Conservation (phyloP, 92 coral and sea anemone species). For the Porites lobata region DNA sequence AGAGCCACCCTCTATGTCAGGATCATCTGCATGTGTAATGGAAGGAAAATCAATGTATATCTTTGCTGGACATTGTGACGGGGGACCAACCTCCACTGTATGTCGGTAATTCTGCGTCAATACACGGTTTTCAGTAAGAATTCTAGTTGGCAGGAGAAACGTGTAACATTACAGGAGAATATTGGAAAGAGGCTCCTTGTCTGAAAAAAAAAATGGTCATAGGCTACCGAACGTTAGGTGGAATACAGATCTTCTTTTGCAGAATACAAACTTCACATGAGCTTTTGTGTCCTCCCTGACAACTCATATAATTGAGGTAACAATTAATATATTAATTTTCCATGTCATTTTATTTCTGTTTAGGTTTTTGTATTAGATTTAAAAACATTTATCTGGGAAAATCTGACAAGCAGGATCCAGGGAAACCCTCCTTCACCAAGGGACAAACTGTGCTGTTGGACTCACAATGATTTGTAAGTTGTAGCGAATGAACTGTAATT, state of each 20-base stretch:
- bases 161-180: no score
- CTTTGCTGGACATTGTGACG: slow-evolving; percentile 83
- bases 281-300: no score
- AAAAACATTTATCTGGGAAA: slow-evolving; percentile 73
- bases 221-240: no score
- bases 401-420: slow-evolving; percentile 60
- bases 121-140: neutral
- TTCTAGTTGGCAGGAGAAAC: no score
- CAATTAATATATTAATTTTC: no score
- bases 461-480: slow-evolving; percentile 80
- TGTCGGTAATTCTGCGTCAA: neutral
- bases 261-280: no score
- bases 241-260: no score
- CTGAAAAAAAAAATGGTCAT: no score
- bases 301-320: no score
- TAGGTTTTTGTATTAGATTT: slow-evolving; percentile 77
- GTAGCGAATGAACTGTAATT: no score
- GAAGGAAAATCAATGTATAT: slow-evolving; percentile 71
- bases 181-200: no score
- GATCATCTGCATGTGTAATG: slow-evolving; percentile 84
- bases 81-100: slow-evolving; percentile 51
- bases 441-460: slow-evolving; percentile 94
- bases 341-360: no score
- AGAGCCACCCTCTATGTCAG: slow-evolving; percentile 74
- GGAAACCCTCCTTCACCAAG: slow-evolving; percentile 85